Conservation (phyloP, 2,888 invertebrate species). For the Cryptosula pallasiana region DNA sequence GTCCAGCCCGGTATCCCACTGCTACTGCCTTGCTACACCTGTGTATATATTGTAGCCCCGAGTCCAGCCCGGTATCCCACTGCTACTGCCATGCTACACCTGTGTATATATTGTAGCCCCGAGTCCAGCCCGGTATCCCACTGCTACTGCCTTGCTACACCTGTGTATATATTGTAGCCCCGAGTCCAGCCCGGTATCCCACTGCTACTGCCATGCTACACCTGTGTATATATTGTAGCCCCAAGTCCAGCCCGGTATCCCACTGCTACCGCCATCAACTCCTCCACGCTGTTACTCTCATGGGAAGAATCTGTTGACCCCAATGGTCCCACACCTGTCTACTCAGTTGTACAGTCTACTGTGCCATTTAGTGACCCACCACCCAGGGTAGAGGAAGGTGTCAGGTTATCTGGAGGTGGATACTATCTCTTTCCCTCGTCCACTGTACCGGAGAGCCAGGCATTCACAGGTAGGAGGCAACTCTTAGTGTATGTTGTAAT, state of each 20-base stretch:
- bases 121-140: too few species aligned
- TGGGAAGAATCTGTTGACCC: conserved; percentile 43
- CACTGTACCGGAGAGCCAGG: conserved; percentile 45
- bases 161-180: too few species aligned
- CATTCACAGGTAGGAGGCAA: conserved; percentile 44
- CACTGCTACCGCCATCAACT: conserved; percentile 38
- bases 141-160: too few species aligned
- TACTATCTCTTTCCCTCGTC: conserved; percentile 46
- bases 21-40: too few species aligned
- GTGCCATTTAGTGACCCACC: conserved; percentile 48
- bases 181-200: too few species aligned
- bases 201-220: too few species aligned
- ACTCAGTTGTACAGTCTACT: conserved; percentile 41
- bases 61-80: too few species aligned
- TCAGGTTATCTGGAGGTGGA: conserved; percentile 47
- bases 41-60: too few species aligned
- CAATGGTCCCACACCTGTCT: conserved; percentile 47
- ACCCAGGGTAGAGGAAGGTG: conserved; percentile 41
- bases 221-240: conserved; percentile 36
- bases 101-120: too few species aligned
- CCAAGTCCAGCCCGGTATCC: conserved; percentile 40
- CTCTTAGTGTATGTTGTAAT: too few species aligned
- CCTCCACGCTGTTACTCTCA: conserved; percentile 38
- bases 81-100: too few species aligned
- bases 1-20: too few species aligned